Evolutionary conservation across 1,140 invertebrate species (phyloP).

Genomic region (Ostrea denselamellosa): DNA sequence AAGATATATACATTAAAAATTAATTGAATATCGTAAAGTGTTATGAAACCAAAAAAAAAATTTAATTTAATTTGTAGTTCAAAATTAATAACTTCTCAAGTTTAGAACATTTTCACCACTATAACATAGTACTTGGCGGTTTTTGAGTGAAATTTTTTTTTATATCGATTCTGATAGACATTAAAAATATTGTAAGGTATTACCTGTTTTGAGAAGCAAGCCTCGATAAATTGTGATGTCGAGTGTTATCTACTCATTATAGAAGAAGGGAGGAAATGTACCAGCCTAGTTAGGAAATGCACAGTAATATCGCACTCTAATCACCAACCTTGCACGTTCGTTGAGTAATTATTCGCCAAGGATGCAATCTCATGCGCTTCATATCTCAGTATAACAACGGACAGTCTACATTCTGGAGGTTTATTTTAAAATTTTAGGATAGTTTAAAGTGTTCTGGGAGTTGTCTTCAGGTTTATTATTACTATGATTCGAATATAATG

Average conservation of each 20-base stretch:
- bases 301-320: not conserved
- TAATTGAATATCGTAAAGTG: no score
- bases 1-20: no score
- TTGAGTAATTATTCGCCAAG: not conserved
- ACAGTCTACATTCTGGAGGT: not conserved
- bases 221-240: not conserved
- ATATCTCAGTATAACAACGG: not conserved
- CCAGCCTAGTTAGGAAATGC: not conserved
- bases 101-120: no score
- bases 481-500: not conserved
- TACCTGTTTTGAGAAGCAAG: not conserved
- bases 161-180: no score
- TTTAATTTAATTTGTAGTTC: no score
- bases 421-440: not conserved
- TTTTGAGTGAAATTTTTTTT: no score
- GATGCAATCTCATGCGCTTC: not conserved
- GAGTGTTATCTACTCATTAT: conserved; percentile 33
- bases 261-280: conserved; percentile 25
- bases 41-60: no score
- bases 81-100: no score
- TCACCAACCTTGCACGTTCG: conserved; percentile 2
- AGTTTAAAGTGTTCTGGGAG: not conserved
- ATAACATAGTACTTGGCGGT: no score
- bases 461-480: not conserved
- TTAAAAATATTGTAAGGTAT: not conserved